These are phyloP conservation scores for Lingula anatina DNA, from an alignment of 2,888 invertebrate genomes.

Conservation along the genomic window DNA sequence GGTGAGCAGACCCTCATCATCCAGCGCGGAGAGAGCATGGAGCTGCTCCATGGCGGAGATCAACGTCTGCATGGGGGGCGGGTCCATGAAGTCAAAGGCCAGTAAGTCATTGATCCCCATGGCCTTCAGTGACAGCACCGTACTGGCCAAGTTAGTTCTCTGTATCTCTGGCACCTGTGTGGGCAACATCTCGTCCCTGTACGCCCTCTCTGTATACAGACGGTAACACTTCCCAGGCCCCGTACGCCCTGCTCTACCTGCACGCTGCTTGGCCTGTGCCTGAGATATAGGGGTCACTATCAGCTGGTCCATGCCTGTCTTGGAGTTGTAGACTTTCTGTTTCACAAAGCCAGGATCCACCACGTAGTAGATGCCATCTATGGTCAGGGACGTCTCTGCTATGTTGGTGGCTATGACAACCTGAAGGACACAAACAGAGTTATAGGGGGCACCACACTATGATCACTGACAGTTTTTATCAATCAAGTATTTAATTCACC, in stretches of 20 bases:
- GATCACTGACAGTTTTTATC: too few species aligned
- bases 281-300: slow-evolving; percentile 98
- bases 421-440: slow-evolving; percentile 27
- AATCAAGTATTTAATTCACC: too few species aligned
- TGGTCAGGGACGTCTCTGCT: slow-evolving; percentile 97
- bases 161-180: slow-evolving; percentile 90
- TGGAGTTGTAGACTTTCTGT: slow-evolving; percentile 91
- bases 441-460: too few species aligned
- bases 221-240: slow-evolving; percentile 97
- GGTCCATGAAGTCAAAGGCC: slow-evolving; percentile 99
- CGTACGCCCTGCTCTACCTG: slow-evolving; percentile 93
- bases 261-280: slow-evolving; percentile 96
- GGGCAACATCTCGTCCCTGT: slow-evolving; percentile 92
- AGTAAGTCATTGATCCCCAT: slow-evolving; percentile 99
- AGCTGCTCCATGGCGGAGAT: slow-evolving; percentile 96
- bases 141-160: slow-evolving; percentile 93
- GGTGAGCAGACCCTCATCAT: slow-evolving; percentile 65
- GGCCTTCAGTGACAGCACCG: slow-evolving; percentile 91
- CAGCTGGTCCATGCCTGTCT: slow-evolving; percentile 88
- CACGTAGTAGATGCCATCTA: slow-evolving; percentile 98
- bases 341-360: slow-evolving; percentile 99
- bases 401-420: slow-evolving; percentile 96
- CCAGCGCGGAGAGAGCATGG: slow-evolving; percentile 93
- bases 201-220: slow-evolving; percentile 95
- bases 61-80: slow-evolving; percentile 94